Evolutionary conservation across 2,888 invertebrate genomes (phyloP).

Genomic region (Epistrophe grossulariae): DNA sequence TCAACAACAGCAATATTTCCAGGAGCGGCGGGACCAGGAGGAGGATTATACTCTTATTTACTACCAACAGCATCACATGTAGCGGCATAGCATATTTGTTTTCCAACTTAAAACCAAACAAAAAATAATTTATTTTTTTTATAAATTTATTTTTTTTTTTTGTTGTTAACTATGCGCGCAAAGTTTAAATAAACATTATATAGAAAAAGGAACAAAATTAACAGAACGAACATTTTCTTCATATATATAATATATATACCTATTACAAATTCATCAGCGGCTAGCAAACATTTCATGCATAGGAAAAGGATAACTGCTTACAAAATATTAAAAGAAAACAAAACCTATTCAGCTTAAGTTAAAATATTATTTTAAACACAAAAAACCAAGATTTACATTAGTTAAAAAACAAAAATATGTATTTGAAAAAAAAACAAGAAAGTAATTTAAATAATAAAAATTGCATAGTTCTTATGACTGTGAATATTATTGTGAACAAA

Average conservation of each 20-base stretch:
- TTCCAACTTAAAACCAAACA: constrained; percentile 44
- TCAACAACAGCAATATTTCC: constrained; percentile 75
- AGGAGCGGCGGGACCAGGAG: constrained; percentile 78
- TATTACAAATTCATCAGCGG: constrained; percentile 53
- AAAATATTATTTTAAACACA: constrained; percentile 45
- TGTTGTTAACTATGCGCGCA: constrained; percentile 64
- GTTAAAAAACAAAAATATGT: constrained; percentile 4
- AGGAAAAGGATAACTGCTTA: constrained; percentile 53
- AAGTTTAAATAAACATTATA: constrained; percentile 76
- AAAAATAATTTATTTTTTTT: constrained; percentile 37
- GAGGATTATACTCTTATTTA: constrained; percentile 82
- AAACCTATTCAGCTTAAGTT: constrained; percentile 69
- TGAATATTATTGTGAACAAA: constrained; percentile 75
- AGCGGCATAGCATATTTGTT: constrained; percentile 80
- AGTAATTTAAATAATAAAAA: constrained; percentile 68
- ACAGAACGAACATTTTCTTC: background rate
- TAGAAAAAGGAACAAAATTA: constrained; percentile 30
- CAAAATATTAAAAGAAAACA: constrained; percentile 35
- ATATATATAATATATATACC: background rate
- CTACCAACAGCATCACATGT: constrained; percentile 83
- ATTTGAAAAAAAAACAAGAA: constrained; percentile 46
- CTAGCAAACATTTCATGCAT: constrained; percentile 66
- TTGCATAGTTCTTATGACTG: constrained; percentile 78
- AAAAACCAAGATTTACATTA: constrained; percentile 26
- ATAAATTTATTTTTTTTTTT: constrained; percentile 15